phyloP scores from a whole-genome alignment of 1,140 invertebrate species.

The Eufriesea mexicana region DNA sequence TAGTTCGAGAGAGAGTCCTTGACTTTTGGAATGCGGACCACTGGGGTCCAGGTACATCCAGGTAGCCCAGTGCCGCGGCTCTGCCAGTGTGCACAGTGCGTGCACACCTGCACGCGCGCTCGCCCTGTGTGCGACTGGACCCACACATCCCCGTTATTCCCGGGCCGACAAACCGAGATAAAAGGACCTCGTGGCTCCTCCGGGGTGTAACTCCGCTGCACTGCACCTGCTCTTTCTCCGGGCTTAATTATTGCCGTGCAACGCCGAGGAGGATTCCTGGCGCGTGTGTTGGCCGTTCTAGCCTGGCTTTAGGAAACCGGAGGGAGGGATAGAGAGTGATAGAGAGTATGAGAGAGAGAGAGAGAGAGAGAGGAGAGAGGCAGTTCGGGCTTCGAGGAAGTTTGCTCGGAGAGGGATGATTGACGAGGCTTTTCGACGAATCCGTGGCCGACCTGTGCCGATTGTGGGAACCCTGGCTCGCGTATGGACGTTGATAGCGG shows the following conservation, averaged over 20 bases:
- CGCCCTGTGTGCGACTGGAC: background rate
- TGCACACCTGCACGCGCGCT: background rate
- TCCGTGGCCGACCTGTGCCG: no score
- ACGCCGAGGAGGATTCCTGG: background rate
- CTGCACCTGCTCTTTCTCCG: slow-evolving; percentile 31
- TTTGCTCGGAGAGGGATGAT: slow-evolving; percentile 4
- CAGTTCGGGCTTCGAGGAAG: slow-evolving; percentile 2
- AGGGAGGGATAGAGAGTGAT: background rate
- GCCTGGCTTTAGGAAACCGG: background rate
- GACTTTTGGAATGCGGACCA: slow-evolving; percentile 73
- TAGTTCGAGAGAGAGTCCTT: slow-evolving; percentile 68
- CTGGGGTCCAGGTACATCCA: slow-evolving; percentile 61
- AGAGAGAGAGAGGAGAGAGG: background rate
- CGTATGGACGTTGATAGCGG: background rate
- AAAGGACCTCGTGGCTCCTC: slow-evolving; percentile 41
- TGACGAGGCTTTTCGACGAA: slow-evolving; percentile 27
- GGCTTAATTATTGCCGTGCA: slow-evolving; percentile 27
- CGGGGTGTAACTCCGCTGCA: slow-evolving; percentile 20
- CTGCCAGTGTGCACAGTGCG: slow-evolving; percentile 3
- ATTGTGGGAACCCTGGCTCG: background rate
- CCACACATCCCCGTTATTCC: slow-evolving; percentile 20
- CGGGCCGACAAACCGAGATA: slow-evolving; percentile 50
- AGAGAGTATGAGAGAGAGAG: background rate
- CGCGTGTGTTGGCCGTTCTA: background rate
- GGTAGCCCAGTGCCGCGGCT: slow-evolving; percentile 54